Evolutionary conservation across 1,140 invertebrate species (phyloP), one percentile per base, ranked within the genome.

Genomic region (Lasioglossum baleicum): DNA sequence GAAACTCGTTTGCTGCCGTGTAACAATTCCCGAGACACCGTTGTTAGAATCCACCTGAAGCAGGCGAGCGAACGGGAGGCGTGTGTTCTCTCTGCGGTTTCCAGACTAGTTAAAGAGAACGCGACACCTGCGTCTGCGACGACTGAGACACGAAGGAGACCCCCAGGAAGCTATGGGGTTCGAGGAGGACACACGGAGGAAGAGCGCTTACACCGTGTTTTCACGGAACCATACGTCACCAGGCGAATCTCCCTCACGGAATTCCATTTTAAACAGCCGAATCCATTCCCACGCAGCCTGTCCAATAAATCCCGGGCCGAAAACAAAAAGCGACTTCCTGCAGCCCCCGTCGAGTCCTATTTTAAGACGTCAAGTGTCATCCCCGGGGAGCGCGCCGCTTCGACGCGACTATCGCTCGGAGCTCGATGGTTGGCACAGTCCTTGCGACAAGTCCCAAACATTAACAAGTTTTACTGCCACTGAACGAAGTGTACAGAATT

Each of bases 341-440:
- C 26, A 15, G n/a, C 40, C 51, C 40, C 69, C 61, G 48, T 42
- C 8, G 42, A 15, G 22, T 51, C 61, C 76, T 79, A 79, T 79
- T 79, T 79, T 79, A 79, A 79, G 76, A 79, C 70, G 70, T 73
- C 70, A 73, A 79, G 70, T 73, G 76, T 79, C 69, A 73, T 79
- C 68, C 68, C 61, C 67, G 10, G 10, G n/a, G 20, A 40, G n/a
- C 11, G 13, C 13, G 15, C 3, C 13, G 40, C 4, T 4, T 10
- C 13, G 10, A 69, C 74, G 82, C 71, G 64, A 35, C 35, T 35
- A 35, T 35, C 35, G 1, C 35, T 35, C 35, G 35, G 3, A 35
- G 35, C 35, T 35, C 35, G 35, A 35, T 4, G 35, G 35, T 35
- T 35, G 35, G 35, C 35, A 35, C 35, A 3, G 35, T 35, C 35